These are phyloP conservation scores for Rhingia campestris DNA, from an alignment of 2,888 invertebrate genomes.

Conservation along the genomic window DNA sequence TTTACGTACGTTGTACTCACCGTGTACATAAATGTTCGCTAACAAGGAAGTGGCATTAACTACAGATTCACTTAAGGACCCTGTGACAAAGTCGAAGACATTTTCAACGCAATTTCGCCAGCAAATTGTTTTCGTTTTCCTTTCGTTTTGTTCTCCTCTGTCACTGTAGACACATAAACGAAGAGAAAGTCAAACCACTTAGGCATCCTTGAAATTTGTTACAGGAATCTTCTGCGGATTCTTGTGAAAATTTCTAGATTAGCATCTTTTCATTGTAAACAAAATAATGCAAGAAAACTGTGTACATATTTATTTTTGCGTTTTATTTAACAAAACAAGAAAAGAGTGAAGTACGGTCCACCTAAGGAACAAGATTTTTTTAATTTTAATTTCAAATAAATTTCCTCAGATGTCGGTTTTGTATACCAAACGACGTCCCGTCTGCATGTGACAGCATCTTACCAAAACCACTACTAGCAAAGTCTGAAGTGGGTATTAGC, in stretches of 20 bases:
- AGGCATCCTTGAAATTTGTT: slow-evolving; percentile 1
- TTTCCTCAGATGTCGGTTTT: too few relatives aligned
- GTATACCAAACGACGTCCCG: neutral
- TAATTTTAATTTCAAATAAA: neutral
- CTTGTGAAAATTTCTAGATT: slow-evolving; percentile 35
- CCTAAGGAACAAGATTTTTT: neutral
- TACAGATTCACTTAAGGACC: slow-evolving; percentile 44
- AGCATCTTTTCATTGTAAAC: slow-evolving; percentile 27
- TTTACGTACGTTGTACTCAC: neutral
- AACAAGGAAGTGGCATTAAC: slow-evolving; percentile 23
- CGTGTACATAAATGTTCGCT: neutral
- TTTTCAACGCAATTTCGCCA: slow-evolving; percentile 25
- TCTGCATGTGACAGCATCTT: neutral
- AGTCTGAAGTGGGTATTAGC: neutral
- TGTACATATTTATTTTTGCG: neutral
- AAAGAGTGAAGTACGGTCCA: neutral
- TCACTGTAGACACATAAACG: neutral
- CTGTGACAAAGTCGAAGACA: slow-evolving; percentile 24
- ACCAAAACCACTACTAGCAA: neutral
- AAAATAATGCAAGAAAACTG: neutral
- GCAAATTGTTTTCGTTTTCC: slow-evolving; percentile 7
- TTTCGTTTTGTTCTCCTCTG: neutral
- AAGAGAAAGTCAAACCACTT: slow-evolving; percentile 33
- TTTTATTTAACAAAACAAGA: neutral
- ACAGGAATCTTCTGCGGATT: slow-evolving; percentile 25